These are phyloP conservation scores for Melanostoma mellinum DNA, from an alignment of 2,888 invertebrate species.

Conservation along the genomic window DNA sequence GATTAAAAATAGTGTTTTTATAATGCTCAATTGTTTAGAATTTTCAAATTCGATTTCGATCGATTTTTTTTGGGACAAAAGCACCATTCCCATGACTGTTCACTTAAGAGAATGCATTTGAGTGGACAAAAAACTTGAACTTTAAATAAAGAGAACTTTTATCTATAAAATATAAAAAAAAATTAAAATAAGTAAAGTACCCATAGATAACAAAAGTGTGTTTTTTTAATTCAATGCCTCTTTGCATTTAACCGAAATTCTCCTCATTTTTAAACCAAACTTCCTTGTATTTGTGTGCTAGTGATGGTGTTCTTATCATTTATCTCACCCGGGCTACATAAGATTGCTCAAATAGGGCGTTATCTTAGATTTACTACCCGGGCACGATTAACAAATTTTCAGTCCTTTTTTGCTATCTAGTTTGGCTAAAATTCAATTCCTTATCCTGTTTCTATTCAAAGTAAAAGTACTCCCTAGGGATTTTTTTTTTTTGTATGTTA, in stretches of 20 bases:
- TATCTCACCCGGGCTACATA: slow-evolving; percentile 6
- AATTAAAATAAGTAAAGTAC: slow-evolving; percentile 5
- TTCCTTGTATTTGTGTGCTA: slow-evolving; percentile 1
- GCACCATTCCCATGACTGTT: too few species aligned
- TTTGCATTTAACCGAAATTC: slow-evolving; percentile 19
- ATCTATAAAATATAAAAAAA: too few species aligned
- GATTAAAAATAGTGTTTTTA: too few species aligned
- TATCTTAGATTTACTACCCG: slow-evolving; percentile 59
- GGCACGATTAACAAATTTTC: slow-evolving; percentile 66
- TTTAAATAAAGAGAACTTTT: too few species aligned
- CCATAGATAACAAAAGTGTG: slow-evolving; percentile 46
- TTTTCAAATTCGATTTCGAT: too few species aligned
- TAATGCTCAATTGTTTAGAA: too few species aligned
- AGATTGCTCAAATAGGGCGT: slow-evolving; percentile 42
- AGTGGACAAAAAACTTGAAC: too few species aligned
- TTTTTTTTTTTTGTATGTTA: slow-evolving; percentile 5
- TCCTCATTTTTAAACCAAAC: slow-evolving; percentile 21
- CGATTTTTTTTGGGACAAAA: too few species aligned
- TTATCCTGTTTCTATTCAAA: slow-evolving; percentile 31
- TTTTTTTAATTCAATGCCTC: slow-evolving; percentile 52
- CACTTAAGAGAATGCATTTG: too few species aligned
- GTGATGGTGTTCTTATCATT: slow-evolving; percentile 19
- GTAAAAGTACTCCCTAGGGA: slow-evolving; percentile 31
- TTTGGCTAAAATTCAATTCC: slow-evolving; percentile 66
- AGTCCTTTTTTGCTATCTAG: slow-evolving; percentile 29